Base-by-base conservation (phyloP, 2,113 vertebrate genomes). In the Collichthys lucidus region DNA sequence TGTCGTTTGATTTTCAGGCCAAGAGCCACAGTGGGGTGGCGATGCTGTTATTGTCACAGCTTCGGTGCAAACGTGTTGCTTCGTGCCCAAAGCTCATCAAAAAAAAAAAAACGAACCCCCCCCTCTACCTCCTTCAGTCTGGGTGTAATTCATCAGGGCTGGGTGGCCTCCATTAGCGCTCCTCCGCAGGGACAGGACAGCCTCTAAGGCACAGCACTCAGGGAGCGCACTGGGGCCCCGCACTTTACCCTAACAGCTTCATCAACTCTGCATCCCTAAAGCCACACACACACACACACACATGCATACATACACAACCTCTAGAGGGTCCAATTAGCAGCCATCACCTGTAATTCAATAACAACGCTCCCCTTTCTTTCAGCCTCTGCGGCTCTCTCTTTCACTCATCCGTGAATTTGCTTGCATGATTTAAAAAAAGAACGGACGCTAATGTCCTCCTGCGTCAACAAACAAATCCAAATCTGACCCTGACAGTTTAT, bases 301-400 rank as follows among this genome's bases (percentile, higher is more conserved):
- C 50, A 64, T 64, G 83, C 70, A 80, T 40, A 61, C 71, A 85
- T 60, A 84, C 85, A 79, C 47, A 65, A 61, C 70, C 88, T 89
- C 91, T 92, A 77, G 86, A 90, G 91, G 89, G 82, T 69, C 91
- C 91, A 93, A 92, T 93, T 93, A 92, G 89, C 88, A 87, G 72
- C 88, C 92, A 92, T 93, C 90, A 92, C 91, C 90, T 92, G 91
- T 88, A 92, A 92, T 92, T 92, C 88, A 92, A 92, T 92, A 92
- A 91, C 84, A 87, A 86, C 85, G 56, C 85, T 83, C 71, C 72
- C 35, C 75, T 83, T 83, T 86, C 84, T 87, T 80, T 40, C 76
- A 22, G 70, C 74, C 86, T 82, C 77, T 78, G 19, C 77, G 59
- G 61, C 84, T 69, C 74, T 46, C 49, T 83, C 80, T 67, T 84